These are phyloP conservation scores for Philopotamus ludificatus DNA, from an alignment of 1,140 invertebrate species.

Conservation along the genomic window DNA sequence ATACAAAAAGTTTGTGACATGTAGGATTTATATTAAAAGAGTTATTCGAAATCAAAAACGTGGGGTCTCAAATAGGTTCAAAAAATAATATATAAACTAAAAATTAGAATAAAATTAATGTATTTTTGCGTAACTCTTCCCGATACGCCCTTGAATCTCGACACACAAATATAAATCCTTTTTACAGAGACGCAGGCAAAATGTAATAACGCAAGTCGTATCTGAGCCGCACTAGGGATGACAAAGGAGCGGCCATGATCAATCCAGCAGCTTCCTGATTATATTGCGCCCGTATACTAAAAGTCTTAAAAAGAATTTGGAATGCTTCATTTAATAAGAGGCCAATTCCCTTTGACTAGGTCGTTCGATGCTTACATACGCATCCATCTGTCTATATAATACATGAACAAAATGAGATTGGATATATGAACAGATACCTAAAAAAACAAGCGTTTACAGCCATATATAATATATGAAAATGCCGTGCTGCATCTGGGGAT, in stretches of 20 bases:
- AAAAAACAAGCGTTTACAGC: neutral
- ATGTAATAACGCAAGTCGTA: neutral
- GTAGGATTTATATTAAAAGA: no score
- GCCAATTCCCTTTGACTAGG: conserved; percentile 29
- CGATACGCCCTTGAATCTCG: no score
- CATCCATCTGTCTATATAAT: conserved; percentile 19
- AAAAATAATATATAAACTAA: no score
- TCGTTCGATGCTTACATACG: conserved; percentile 23
- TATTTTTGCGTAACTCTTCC: no score
- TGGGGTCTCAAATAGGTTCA: no score
- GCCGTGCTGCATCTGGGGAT: conserved; percentile 4
- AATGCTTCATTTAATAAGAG: conserved; percentile 36
- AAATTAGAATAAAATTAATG: no score
- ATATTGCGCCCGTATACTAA: conserved; percentile 28
- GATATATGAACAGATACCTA: neutral
- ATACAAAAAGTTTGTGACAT: no score
- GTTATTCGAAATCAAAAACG: no score
- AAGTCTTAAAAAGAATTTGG: conserved; percentile 34
- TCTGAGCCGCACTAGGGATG: neutral
- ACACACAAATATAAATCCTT: no score
- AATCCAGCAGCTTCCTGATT: conserved; percentile 22
- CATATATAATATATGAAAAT: conserved; percentile 10
- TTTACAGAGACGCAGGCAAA: no score
- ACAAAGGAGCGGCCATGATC: conserved; percentile 23
- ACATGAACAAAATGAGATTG: conserved; percentile 3